Conservation (phyloP, 2,797 vertebrate species). For the Syngnathus acus region DNA sequence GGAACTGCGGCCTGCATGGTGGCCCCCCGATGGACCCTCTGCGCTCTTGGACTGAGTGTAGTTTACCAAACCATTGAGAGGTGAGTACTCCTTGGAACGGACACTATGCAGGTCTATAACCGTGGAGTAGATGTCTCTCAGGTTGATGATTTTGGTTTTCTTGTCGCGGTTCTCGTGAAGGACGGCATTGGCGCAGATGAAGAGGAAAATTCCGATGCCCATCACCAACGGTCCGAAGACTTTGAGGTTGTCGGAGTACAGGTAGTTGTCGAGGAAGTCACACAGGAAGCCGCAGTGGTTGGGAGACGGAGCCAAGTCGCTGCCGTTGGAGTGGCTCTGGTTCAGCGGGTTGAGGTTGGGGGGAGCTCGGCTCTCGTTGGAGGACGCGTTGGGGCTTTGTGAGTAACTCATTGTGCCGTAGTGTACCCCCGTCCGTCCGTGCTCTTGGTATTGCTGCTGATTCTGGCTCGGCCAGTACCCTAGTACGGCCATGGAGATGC, state of each 20-base stretch:
- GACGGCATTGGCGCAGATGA: slow-evolving; percentile 96
- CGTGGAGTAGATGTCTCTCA: slow-evolving; percentile 95
- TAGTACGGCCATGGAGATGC: slow-evolving; percentile 88
- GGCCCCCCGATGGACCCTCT: slow-evolving; percentile 66
- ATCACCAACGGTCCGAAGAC: slow-evolving; percentile 95
- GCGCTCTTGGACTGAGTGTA: slow-evolving; percentile 77
- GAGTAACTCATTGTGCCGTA: slow-evolving; percentile 50
- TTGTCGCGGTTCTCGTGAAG: slow-evolving; percentile 95
- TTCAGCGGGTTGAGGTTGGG: slow-evolving; percentile 26
- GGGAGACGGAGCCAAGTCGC: slow-evolving; percentile 29
- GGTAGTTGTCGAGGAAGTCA: slow-evolving; percentile 79
- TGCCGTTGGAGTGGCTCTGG: slow-evolving; percentile 53
- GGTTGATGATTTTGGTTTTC: slow-evolving; percentile 96
- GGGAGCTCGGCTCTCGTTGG: slow-evolving; percentile 41
- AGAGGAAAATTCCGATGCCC: slow-evolving; percentile 98
- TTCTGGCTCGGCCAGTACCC: slow-evolving; percentile 93
- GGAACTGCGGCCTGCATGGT: slow-evolving; percentile 67
- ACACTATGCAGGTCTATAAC: slow-evolving; percentile 93
- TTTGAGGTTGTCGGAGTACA: slow-evolving; percentile 96
- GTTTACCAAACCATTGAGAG: slow-evolving; percentile 86
- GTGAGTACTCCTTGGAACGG: slow-evolving; percentile 79
- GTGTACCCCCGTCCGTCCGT: slow-evolving; percentile 44
- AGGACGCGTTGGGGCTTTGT: slow-evolving; percentile 28
- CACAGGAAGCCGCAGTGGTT: slow-evolving; percentile 77
- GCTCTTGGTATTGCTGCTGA: slow-evolving; percentile 62